A percentile compares a stretch with the other conserved stretches of the same genome.
Evolutionary conservation across 1,140 invertebrate species (phyloP).

Genomic region (Philopotamus ludificatus): DNA sequence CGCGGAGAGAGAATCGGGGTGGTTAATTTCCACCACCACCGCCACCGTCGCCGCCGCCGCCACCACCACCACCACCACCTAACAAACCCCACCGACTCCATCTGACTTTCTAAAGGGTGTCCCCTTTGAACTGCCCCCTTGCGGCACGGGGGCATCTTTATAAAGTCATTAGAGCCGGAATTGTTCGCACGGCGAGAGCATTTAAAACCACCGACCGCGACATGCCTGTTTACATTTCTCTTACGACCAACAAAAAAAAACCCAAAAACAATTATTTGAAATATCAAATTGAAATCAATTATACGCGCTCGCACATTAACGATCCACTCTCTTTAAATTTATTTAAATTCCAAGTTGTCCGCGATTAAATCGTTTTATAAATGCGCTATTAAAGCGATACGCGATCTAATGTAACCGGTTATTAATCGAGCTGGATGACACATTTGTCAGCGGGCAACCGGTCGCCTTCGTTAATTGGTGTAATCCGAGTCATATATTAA

Average conservation of each 20-base stretch:
- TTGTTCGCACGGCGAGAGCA: constrained; percentile 18
- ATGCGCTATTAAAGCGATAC: too few species aligned
- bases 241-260: too few species aligned
- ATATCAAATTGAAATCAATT: too few species aligned
- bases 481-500: not conserved
- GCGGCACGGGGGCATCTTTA: constrained; percentile 5
- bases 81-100: too few species aligned
- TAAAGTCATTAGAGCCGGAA: constrained; percentile 26
- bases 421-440: not conserved
- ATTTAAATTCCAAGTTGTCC: too few species aligned
- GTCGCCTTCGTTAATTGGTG: not conserved
- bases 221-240: constrained; percentile 2
- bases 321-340: too few species aligned
- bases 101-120: too few species aligned
- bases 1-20: not conserved
- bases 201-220: constrained; percentile 5
- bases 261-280: too few species aligned
- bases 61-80: not conserved
- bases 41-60: not conserved
- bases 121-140: not conserved
- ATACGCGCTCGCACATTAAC: too few species aligned
- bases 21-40: not conserved
- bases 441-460: not conserved
- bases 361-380: too few species aligned
- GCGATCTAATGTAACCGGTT: not conserved